A percentile compares a stretch with the other conserved stretches of the same genome.
Evolutionary conservation across 2,888 invertebrate species (phyloP).

Genomic region (Andrena flavipes): DNA sequence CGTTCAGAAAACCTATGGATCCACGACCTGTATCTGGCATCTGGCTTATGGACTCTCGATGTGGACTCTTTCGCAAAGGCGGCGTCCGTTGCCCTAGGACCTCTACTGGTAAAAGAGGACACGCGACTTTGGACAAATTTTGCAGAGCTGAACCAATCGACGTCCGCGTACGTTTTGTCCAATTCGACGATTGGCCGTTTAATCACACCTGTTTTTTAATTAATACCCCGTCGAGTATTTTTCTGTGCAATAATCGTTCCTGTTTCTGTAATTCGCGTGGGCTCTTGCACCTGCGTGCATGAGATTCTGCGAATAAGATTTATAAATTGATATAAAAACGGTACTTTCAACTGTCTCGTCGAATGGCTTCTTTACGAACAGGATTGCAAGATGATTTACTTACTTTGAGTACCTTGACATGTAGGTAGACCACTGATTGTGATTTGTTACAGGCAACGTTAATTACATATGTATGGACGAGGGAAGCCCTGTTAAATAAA

Average conservation of each 20-base stretch:
- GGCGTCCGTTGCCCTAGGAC: not conserved
- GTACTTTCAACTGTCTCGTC: no score
- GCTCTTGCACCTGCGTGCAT: not conserved
- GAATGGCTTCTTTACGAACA: no score
- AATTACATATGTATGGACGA: not conserved
- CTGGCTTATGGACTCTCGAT: constrained; percentile 4
- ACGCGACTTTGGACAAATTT: not conserved
- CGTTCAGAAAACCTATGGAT: constrained; percentile 61
- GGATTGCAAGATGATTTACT: no score
- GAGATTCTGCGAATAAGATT: not conserved
- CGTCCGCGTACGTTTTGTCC: constrained; percentile 39
- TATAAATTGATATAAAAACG: no score
- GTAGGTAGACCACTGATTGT: not conserved
- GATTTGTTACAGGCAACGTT: not conserved
- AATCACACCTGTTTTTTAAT: not conserved
- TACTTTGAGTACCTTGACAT: no score
- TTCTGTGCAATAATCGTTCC: not conserved
- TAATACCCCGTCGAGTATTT: not conserved
- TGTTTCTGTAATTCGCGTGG: not conserved
- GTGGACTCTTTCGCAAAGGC: constrained; percentile 23
- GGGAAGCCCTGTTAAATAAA: no score
- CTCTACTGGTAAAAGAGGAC: constrained; percentile 32
- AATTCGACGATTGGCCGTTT: constrained; percentile 28
- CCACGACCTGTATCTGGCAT: constrained; percentile 24
- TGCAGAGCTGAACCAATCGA: constrained; percentile 38